phyloP scores from a whole-genome alignment of 1,140 invertebrate genomes.

The Lucilia cuprina region DNA sequence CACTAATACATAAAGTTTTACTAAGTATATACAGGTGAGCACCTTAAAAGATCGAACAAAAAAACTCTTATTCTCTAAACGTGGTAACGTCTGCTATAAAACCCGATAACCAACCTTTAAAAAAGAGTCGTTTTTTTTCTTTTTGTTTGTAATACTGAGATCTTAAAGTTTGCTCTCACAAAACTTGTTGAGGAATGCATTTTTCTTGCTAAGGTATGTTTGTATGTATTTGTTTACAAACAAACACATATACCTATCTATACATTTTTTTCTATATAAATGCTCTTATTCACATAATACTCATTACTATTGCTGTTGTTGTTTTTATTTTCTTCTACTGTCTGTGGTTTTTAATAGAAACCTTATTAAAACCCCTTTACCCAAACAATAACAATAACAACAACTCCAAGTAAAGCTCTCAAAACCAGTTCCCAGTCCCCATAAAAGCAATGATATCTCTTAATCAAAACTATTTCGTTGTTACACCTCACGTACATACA shows the following conservation, averaged over 20 bases:
- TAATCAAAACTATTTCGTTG: no score
- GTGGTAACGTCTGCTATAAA: background rate
- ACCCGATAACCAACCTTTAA: background rate
- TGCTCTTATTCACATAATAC: no score
- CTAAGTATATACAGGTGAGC: background rate
- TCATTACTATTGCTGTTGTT: no score
- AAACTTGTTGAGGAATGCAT: background rate
- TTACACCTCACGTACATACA: no score
- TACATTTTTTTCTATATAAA: background rate
- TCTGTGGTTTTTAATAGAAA: slow-evolving; percentile 2
- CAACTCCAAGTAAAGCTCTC: no score
- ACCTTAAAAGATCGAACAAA: background rate
- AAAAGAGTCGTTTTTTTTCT: no score
- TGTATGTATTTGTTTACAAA: background rate
- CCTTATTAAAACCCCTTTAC: slow-evolving; percentile 15
- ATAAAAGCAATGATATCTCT: no score
- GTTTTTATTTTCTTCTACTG: background rate
- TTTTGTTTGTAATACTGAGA: background rate
- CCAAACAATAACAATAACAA: no score
- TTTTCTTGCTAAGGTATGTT: background rate
- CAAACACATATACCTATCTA: background rate
- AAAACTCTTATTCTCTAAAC: background rate
- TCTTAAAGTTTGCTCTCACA: background rate
- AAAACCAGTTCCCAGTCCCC: no score
- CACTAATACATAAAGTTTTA: background rate